Percentiles rank a stretch among this genome's conserved stretches.
These are phyloP conservation scores for Tetranychus truncatus DNA, from an alignment of 2,888 invertebrate species.

Conservation along the genomic window DNA sequence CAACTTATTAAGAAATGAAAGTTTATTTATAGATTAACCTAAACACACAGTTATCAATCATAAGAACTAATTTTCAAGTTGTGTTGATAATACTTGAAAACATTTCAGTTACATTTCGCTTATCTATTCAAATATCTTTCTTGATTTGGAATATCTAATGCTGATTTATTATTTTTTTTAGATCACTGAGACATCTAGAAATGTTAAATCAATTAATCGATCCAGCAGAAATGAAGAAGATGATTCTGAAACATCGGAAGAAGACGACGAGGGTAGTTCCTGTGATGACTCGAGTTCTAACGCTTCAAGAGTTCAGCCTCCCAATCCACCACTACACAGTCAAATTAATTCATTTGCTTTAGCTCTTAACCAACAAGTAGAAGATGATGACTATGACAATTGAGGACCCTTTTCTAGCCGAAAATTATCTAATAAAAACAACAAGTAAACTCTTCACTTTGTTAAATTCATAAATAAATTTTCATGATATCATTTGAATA, in stretches of 20 bases:
- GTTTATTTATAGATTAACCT: too few relatives aligned
- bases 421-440: background rate
- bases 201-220: background rate
- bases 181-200: background rate
- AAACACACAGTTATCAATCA: too few relatives aligned
- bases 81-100: too few relatives aligned
- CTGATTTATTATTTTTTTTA: background rate
- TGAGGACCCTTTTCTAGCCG: background rate
- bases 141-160: background rate
- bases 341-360: background rate
- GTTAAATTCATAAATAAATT: background rate
- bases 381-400: conserved; percentile 11
- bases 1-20: too few relatives aligned
- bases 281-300: conserved; percentile 8
- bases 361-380: conserved; percentile 11
- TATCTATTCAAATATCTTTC: too few relatives aligned
- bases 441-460: background rate
- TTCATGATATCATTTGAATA: background rate
- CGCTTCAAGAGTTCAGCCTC: background rate
- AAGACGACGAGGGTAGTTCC: conserved; percentile 9
- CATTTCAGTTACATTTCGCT: too few relatives aligned
- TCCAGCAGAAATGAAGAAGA: background rate
- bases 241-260: conserved; percentile 5
- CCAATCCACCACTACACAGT: background rate
- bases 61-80: too few relatives aligned